Percentiles rank a stretch among this genome's conserved stretches.
Evolutionary conservation across 2,888 invertebrate genomes (phyloP).

Genomic region (Ormyrus rosae): DNA sequence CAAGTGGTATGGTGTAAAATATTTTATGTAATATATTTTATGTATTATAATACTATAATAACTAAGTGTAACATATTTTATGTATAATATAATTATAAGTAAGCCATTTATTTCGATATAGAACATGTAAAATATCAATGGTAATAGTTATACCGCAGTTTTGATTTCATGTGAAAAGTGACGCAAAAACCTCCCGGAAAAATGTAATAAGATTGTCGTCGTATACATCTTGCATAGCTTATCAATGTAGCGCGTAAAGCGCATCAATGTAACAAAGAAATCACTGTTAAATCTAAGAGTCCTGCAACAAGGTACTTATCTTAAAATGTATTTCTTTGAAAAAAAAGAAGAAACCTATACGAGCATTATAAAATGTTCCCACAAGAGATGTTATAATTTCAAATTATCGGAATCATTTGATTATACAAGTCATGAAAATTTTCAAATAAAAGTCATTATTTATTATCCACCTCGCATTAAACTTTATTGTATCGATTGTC

Average conservation of each 20-base stretch:
- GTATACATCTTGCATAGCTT: conserved; percentile 25
- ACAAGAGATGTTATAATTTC: conserved; percentile 27
- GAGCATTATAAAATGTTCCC: conserved; percentile 31
- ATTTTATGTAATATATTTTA: conserved; percentile 20
- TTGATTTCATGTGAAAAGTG: not conserved
- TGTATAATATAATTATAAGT: conserved; percentile 26
- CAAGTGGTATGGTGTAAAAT: conserved; percentile 19
- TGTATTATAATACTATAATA: no score
- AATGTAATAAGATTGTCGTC: conserved; percentile 24
- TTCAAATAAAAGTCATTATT: conserved; percentile 44
- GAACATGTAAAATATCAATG: conserved; percentile 40
- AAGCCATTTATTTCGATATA: conserved; percentile 27
- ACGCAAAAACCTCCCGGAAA: not conserved
- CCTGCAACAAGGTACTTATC: conserved; percentile 6
- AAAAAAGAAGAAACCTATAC: not conserved
- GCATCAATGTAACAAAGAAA: conserved; percentile 8
- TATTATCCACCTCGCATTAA: conserved; percentile 10
- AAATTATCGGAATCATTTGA: conserved; percentile 11
- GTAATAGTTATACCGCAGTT: conserved; percentile 4
- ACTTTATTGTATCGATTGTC: no score
- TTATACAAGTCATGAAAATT: conserved; percentile 38
- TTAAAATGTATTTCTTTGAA: conserved; percentile 15
- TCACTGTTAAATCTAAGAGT: conserved; percentile 43
- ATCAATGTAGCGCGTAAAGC: conserved; percentile 22
- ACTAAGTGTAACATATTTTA: conserved; percentile 25